Base-by-base conservation (phyloP, 2,797 vertebrate genomes). In the Pterois miles region DNA sequence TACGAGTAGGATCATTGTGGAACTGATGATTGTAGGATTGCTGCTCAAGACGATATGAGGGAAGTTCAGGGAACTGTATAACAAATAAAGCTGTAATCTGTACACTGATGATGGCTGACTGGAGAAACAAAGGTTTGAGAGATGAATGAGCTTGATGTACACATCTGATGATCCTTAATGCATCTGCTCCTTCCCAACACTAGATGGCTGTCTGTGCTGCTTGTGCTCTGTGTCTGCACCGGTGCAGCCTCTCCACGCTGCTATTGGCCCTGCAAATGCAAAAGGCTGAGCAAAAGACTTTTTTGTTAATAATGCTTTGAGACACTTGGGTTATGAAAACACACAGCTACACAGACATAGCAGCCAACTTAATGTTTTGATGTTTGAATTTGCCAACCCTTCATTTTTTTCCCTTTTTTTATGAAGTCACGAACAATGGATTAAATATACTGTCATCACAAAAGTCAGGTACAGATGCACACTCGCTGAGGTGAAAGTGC, bases 171-270 rank as follows among this genome's bases (percentile, higher is more conserved):
- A 13, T 38, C 8, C 36, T 63, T 22, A 8, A 12, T 84, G 84
- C 81, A 65, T 68, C 29, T 85, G 73, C 91, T 81, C 65, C 12
- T 64, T 81, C 76, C 66, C 36, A 23, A 89, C 95, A 94, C 95
- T 94, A 96, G 96, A 95, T 96, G 95, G 94, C 93, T 93, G 92
- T 93, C 86, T 93, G 89, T 90, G 91, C 95, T 93, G 86, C 50
- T 78, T 71, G 27, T 91, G 89, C 80, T 18, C 6, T 81, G 65
- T 18, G 11, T 43, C 72, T 12, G 65, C 67, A 27, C 22, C 70
- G 71, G 65, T 57, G 74, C 78, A 71, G 75, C 57, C 77, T 76
- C 73, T 29, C 54, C 80, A 6, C 16, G 46, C 74, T 87, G 77
- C 74, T 57, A 78, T 82, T 90, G 82, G 88, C 78, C 88, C 88